Percentiles rank a stretch among this genome's conserved stretches.
phyloP scores from a whole-genome alignment of 2,113 vertebrate genomes.

The Microtus richardsoni region DNA sequence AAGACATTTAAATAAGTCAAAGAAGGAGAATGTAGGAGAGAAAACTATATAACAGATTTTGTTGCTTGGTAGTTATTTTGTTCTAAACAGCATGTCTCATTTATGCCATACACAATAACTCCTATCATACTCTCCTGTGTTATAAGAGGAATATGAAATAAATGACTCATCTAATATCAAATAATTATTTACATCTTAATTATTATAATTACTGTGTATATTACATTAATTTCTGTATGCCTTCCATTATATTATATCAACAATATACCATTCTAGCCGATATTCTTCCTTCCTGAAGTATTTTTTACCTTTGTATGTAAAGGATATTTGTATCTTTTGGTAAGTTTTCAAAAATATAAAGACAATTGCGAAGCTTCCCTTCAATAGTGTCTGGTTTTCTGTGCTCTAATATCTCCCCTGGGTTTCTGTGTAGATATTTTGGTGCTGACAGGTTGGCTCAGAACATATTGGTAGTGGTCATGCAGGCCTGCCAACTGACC shows the following conservation, averaged over 20 bases:
- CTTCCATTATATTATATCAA: not conserved
- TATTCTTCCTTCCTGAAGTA: not conserved
- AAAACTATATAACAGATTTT: not conserved
- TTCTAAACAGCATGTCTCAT: not conserved
- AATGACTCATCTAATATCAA: not conserved
- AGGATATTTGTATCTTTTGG: not conserved
- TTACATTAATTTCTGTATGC: not conserved
- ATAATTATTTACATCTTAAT: not conserved
- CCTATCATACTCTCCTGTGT: not conserved
- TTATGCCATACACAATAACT: not conserved
- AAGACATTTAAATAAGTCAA: not conserved
- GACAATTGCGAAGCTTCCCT: not conserved
- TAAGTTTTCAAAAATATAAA: not conserved
- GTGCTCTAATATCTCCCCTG: not conserved
- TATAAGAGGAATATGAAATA: not conserved
- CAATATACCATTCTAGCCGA: not conserved
- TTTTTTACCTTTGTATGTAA: conserved; percentile 10
- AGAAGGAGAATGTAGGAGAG: not conserved
- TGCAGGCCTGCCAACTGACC: not conserved
- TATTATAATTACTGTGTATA: not conserved
- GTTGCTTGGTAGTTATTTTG: not conserved
- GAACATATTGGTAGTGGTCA: not conserved
- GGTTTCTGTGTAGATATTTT: not conserved
- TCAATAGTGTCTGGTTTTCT: not conserved
- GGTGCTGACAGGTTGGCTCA: not conserved